Evolutionary conservation across 2,113 vertebrate species (phyloP).

Genomic region (Falcunculus frontatus): DNA sequence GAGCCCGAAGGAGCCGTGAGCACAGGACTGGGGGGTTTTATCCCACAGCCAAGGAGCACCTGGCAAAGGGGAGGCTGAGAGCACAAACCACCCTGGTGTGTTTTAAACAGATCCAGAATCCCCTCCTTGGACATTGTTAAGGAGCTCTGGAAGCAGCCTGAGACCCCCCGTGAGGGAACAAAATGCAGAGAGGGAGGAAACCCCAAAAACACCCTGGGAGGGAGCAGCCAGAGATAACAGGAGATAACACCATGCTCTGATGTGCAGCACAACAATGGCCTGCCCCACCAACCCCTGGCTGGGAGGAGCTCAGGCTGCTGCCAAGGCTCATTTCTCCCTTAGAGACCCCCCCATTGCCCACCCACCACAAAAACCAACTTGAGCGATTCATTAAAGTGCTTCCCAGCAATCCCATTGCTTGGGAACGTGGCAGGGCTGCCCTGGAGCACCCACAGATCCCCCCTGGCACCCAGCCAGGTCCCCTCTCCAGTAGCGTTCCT

Average conservation of each 20-base stretch:
- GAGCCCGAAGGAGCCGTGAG: neutral
- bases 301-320: neutral
- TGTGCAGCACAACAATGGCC: neutral
- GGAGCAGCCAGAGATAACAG: neutral
- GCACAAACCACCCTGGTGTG: fast-evolving
- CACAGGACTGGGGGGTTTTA: neutral
- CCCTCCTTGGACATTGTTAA: neutral
- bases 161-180: neutral
- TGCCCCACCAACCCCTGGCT: neutral
- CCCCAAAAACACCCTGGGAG: neutral
- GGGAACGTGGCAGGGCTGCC: neutral
- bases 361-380: neutral
- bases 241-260: neutral
- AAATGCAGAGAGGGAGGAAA: neutral
- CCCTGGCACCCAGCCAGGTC: neutral
- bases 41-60: neutral
- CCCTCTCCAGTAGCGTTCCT: neutral
- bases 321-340: neutral
- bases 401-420: neutral
- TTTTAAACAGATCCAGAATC: neutral
- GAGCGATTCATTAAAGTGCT: neutral
- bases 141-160: neutral
- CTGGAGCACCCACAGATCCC: neutral
- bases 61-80: neutral
- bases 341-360: neutral